Conservation (phyloP, 2,113 vertebrate species). For the Picathartes gymnocephalus region DNA sequence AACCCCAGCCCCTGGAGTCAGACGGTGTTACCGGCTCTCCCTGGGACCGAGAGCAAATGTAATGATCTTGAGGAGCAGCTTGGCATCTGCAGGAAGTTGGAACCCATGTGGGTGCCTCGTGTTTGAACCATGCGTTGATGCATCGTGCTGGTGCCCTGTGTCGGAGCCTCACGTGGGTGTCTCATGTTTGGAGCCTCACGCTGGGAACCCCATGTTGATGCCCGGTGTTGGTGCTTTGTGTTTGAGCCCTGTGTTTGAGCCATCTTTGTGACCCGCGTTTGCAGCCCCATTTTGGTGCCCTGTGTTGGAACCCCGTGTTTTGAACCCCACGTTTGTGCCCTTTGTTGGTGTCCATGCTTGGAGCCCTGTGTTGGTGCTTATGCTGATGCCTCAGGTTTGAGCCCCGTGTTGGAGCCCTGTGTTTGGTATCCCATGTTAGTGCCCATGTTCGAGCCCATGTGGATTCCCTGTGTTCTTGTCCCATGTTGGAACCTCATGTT, state of each 20-base stretch:
- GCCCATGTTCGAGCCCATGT: no score
- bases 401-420: not conserved
- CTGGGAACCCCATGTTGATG: not conserved
- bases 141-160: not conserved
- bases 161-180: not conserved
- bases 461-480: not conserved
- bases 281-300: no score
- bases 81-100: not conserved
- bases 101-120: not conserved
- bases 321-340: not conserved
- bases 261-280: no score
- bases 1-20: not conserved
- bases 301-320: no score
- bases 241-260: not conserved
- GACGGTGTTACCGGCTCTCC: rapidly evolving
- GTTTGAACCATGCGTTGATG: not conserved
- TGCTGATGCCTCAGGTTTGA: not conserved
- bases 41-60: not conserved
- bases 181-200: not conserved
- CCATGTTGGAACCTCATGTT: not conserved
- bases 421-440: not conserved
- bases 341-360: no score
- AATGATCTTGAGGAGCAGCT: rapidly evolving
- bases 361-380: no score
- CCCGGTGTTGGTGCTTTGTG: not conserved